Evolutionary conservation across 2,113 vertebrate genomes (phyloP), one percentile per base, ranked within the genome.

Genomic region (Bagarius yarrelli): DNA sequence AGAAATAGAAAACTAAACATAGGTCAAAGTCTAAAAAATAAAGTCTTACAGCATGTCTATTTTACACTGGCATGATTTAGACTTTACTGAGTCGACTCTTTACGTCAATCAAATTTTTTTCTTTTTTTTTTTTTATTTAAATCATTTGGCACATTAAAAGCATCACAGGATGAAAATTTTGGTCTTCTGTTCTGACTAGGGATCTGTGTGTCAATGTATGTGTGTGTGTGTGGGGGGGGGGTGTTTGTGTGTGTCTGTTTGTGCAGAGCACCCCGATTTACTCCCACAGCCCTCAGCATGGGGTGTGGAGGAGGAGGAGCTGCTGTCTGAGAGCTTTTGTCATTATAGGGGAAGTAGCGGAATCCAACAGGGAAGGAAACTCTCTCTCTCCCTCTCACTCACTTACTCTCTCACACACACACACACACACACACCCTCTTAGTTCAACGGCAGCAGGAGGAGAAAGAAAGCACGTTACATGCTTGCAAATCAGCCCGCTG

Each of bases 401-500:
- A 50, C 47, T 30, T 78, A 44, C 55, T 92, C 90, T 91, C 91
- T 88, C 67, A 64, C 57, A 69, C 21, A 23, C 91, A 56, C 89
- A 91, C 90, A 82, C 44, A 85, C 76, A 57, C 59, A 92, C 89
- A 91, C 91, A 87, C 72, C 47, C 52, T 89, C 21, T 88, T 91
- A 89, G 81, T 56, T 87, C 92, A 93, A 91, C 86, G 90, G 93
- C 90, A 88, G 88, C 87, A 83, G 89, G 85, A 86, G 82, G 67
- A 63, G 87, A 93, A 94, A 93, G 94, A 97, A 97, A 96, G 95
- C 94, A 95, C 91, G 95, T 95, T 97, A 96, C 95, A 96, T 92
- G 96, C 93, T 91, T 97, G 95, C 95, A 96, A 97, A 96, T 97
- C 96, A 95, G 95, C 93, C 92, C 93, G 90, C 94, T 90, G 95